Evolutionary conservation across 2,113 vertebrate species (phyloP).

Genomic region (Oncorhynchus keta): DNA sequence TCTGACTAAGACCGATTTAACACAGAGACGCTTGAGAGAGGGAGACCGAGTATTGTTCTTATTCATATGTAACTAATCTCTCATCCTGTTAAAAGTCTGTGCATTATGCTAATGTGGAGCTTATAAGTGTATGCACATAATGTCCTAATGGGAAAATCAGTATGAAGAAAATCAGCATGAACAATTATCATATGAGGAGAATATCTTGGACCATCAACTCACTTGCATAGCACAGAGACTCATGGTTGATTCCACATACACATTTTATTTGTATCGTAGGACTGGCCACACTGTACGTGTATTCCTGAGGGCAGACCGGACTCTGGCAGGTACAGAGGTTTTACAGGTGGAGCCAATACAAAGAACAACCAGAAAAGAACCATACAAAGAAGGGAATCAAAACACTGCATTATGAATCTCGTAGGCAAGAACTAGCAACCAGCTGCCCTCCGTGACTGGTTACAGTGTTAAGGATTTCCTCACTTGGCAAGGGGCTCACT

Average conservation of each 20-base stretch:
- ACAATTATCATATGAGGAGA: not conserved
- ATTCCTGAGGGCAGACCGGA: conserved; percentile 76
- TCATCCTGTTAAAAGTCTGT: not conserved
- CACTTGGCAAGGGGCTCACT: not conserved
- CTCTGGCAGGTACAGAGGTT: conserved; percentile 65
- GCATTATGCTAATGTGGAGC: not conserved
- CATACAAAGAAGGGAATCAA: conserved; percentile 33
- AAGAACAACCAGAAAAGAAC: conserved; percentile 50
- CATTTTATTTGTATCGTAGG: conserved; percentile 76
- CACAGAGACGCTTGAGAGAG: not conserved
- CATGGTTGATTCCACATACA: conserved; percentile 70
- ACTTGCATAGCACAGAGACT: conserved; percentile 12
- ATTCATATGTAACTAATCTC: not conserved
- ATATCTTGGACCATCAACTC: not conserved
- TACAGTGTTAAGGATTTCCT: not conserved
- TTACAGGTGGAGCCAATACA: conserved; percentile 58
- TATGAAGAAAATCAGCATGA: no score
- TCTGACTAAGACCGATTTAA: not conserved
- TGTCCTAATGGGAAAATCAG: not conserved
- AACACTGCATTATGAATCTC: conserved; percentile 44
- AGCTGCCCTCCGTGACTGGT: conserved; percentile 33
- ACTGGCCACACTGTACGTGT: conserved; percentile 68
- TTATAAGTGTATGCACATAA: not conserved
- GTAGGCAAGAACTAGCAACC: conserved; percentile 4
- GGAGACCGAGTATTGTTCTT: not conserved